Evolutionary conservation across 1,140 invertebrate genomes (phyloP), one percentile per base, ranked within the genome.

Genomic region (Drepana arcuata): DNA sequence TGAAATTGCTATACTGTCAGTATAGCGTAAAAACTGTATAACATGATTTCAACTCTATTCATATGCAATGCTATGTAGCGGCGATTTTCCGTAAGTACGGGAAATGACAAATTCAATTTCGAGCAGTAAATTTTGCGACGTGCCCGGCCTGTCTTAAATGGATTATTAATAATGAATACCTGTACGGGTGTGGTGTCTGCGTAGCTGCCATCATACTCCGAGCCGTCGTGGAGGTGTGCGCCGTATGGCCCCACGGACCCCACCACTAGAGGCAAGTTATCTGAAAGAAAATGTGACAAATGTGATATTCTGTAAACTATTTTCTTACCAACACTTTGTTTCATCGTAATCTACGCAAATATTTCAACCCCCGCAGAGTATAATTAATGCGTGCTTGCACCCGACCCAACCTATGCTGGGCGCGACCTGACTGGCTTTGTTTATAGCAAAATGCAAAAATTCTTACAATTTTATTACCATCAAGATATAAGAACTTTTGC

Each of bases 211-310:
- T 86, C 90, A 63, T 97, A 98, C 75, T 98, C 96, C 0, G 95
- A 97, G 11, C 91, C 91, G 77, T 98, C 94, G 57, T 92, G 89
- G 2, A 96, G 82, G 47, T 87, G 90, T 2, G 95, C 95, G 0
- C 95, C 96, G 63, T 95, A 97, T 0, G 96, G 94, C 0, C 96
- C 95, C 23, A 97, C 89, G 0, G 95, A 95, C 5, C 93, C 96
- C 25, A 92, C 88, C 25, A 94, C 86, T 14, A 90, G 45, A 1
- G 91, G 88, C 6, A 71, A 35, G 31, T 58, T 49, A 46, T 77
- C 82, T 84, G 41, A 29, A 49, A 30, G 18, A 38, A 54, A 33
- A 55, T 45, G 41, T 29, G 28, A 23, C 4, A 6, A 26, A 26
- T 4, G 2, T 26, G 2, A 10, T 26, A 26, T 6, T 3, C 10